Evolutionary conservation across 2,888 invertebrate species (phyloP), one percentile per base, ranked within the genome.

Genomic region (Hyppa rectilinea): DNA sequence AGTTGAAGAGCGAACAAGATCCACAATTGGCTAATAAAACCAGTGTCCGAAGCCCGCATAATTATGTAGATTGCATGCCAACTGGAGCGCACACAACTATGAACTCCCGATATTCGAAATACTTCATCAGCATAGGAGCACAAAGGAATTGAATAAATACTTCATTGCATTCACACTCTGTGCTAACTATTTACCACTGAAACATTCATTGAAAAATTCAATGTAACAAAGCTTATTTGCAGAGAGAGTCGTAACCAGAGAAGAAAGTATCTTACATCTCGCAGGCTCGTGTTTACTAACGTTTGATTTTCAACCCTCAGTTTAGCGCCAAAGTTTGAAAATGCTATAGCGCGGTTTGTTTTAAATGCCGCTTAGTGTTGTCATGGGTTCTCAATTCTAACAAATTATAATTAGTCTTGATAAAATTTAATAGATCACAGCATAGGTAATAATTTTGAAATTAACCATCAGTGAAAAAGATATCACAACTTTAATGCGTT

Each of bases 1-100:
- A 31, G 31, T 36, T 36, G 26, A 5, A 29, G 5, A 14, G 14
- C 20, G 7, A 43, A 47, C 20, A 29, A 17, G 7, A 34, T 36
- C n/a, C 6, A 36, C 59, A 29, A 36, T n/a, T 47, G 59, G n/a
- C n/a, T 38, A 60, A 47, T 65, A 47, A 65, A 47, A 65, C 36
- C 36, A 36, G 45, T 59, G 26, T 45, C 20, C n/a, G n/a, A 14
- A 64, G 5, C 26, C 34, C 34, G 34, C 26, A 58, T 59, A 29
- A n/a, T n/a, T n/a, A n/a, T n/a, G 59, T 59, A 59, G 45, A 45
- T 43, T 29, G 36, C 23, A 38, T 38, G 26, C 38, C 38, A 49
- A 49, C 23, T 58, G 14, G 26, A 45, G 23, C 38, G 9, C 5
- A 66, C 36, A 36, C 29, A 23, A 49, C 38, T 61, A 60, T 29